Base-by-base conservation (phyloP, 37 sponge, comb jelly and placozoan genomes). In the Chondrilla cf. caribensis region DNA sequence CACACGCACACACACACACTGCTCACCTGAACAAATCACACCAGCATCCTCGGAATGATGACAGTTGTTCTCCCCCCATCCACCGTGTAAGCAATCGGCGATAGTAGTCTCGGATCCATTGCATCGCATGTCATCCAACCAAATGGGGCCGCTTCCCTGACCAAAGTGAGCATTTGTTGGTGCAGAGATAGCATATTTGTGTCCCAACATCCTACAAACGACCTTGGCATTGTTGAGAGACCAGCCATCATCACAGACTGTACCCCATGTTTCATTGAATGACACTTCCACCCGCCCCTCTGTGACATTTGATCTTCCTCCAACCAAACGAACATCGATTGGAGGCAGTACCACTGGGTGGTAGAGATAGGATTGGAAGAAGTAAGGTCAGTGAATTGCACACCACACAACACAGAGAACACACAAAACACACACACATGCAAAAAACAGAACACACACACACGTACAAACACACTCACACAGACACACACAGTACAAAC, bases 161-260 rank as follows among this genome's bases (percentile, higher is more conserved):
- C 83, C 58, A 70, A 82, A 82, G 21, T 31, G 25, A 42, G 26
- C 33, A 19, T 37, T 25, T 6, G 57, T 2, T 1, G 54, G n/a
- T 26, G 83, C 65, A 36, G 43, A 44, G 11, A 70, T 42, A 8
- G 83, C 55, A 29, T 47, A 31, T 40, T 4, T 38, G 8, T 70
- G 39, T 18, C 83, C 83, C 17, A 82, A 70, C 58, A 70, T 68
- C 38, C 83, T 18, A 38, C 83, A 82, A 35, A 82, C 38, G 32
- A 82, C 83, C 70, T 25, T 24, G 28, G 83, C 54, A 67, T 82
- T 47, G 11, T 51, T 40, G 32, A 54, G 24, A 33, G 29, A 25
- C 83, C 83, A 82, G 29, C 43, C 22, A n/a, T 82, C 83, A 70
- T 82, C 83, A 41, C 83, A 82, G 43, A 82, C 73, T 55, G 71